Conservation (phyloP, 2,888 invertebrate species). For the Lymantria dispar region DNA sequence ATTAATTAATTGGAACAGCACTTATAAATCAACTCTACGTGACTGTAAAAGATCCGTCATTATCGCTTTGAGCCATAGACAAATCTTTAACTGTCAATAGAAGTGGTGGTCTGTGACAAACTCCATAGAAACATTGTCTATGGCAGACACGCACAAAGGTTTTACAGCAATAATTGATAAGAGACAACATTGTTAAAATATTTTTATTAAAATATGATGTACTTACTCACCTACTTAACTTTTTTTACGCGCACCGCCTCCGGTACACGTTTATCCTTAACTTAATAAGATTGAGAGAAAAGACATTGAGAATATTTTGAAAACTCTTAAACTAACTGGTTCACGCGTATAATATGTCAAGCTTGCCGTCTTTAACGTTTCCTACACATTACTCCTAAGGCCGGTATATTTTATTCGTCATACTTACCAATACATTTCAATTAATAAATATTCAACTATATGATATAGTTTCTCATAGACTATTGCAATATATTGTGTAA, state of each 20-base stretch:
- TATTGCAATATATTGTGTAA: conserved; percentile 64
- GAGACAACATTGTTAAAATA: conserved; percentile 56
- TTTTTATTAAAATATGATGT: conserved; percentile 51
- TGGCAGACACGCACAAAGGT: conserved; percentile 10
- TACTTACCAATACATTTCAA: conserved; percentile 68
- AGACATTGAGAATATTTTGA: conserved; percentile 76
- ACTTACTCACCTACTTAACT: conserved; percentile 11
- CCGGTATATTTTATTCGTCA: conserved; percentile 71
- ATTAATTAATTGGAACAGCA: conserved; percentile 20
- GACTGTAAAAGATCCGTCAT: neutral
- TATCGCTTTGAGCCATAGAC: neutral
- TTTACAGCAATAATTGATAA: conserved; percentile 21
- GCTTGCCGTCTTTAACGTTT: conserved; percentile 62
- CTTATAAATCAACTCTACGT: conserved; percentile 1
- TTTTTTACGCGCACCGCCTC: conserved; percentile 15
- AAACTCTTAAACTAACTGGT: conserved; percentile 68
- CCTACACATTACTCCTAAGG: conserved; percentile 75
- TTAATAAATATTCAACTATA: conserved; percentile 70
- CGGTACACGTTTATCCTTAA: conserved; percentile 48
- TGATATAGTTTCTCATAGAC: conserved; percentile 48
- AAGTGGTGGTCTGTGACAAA: neutral
- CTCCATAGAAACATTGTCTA: conserved; percentile 18
- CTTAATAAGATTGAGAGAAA: conserved; percentile 74
- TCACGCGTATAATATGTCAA: conserved; percentile 65
- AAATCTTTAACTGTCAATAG: neutral